Evolutionary conservation across 2,888 invertebrate genomes (phyloP), one percentile per base, ranked within the genome.

Genomic region (Epistrophella euchroma): DNA sequence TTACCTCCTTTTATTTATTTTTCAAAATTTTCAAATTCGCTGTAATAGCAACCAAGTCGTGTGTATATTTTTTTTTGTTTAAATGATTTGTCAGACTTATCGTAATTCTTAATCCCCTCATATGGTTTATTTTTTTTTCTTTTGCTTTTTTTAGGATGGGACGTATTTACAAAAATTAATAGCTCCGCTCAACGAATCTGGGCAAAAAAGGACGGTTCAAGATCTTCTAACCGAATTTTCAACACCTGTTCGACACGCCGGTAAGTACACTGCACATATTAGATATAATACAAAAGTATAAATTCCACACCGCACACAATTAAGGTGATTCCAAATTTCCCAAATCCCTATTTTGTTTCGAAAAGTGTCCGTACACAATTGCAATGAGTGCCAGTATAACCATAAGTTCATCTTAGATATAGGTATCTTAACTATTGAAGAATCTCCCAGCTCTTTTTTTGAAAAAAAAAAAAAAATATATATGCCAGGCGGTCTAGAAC

Each of bases 191-290:
- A 89, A 89, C 87, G 91, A 91, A 82, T 79, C 89, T 73, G 92
- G 92, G 68, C 91, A 90, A 89, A 92, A 92, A 90, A 91, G 91
- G 79, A 92, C 91, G 50, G 84, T 92, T 45, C 89, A 89, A 80
- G 92, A 92, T 82, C 88, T 92, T 88, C 89, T 92, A 88, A 88
- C 88, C 71, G 92, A 92, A 90, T 90, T 92, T 88, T 92, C 92
- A 73, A 92, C 92, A 90, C 89, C 91, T 90, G 90, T 88, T 88
- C 90, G 90, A 83, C 90, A 90, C 89, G 92, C 92, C 89, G 91
- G 92, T 92, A 90, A 91, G 91, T 90, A 70, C 64, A 43, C 25
- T 52, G 56, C 71, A 64, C 52, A 43, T 45, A 25, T 7, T 43
- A 25, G 15, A 25, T 60, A 19, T 43, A 50, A 45, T 40, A 47